Base-by-base conservation (phyloP, 2,113 vertebrate genomes). In the Podarcis cretensis region DNA sequence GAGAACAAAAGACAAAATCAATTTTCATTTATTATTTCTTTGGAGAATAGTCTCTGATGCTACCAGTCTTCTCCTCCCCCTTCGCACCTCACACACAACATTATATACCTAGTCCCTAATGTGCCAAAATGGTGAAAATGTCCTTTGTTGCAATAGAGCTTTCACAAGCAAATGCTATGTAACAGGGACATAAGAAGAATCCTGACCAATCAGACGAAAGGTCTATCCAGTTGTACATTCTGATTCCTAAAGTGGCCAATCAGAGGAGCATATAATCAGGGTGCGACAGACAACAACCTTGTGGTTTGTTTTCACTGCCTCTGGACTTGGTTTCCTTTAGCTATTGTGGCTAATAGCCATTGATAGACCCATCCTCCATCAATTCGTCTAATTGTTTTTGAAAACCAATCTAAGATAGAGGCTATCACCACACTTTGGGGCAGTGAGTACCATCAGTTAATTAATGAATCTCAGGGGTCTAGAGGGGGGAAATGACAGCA, bases 1-100 rank as follows among this genome's bases (percentile, higher is more conserved):
- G 65, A 69, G 89, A 37, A 3, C 80, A 92, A 91, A 89, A 25
- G 43, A 69, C 65, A 30, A 84, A 90, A 57, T 2, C 77, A 16
- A 35, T 78, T 66, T 40, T n/a, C 27, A 3, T 89, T 68, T 43
- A 84, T 1, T 71, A 18, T 86, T 40, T 77, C 63, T 89, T 84
- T 84, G 35, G 32, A 84, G 78, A 3, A 76, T 86, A 93, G 85
- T 23, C 74, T 43, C 37, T 90, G 27, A 79, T 66, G 63, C 16
- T 68, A 85, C 35, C 57, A 30, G 25, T 83, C 74, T 69, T 79
- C 3, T 27, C 21, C 8, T 2, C 30, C 27, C 63, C 30, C 27
- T n/a, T 25, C 23, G 23, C 76, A 2, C 27, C 14, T 32, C 32
- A 5, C 71, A 32, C 30, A 12, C 14, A 30, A 32, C 1, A 9